phyloP scores from a whole-genome alignment of 2,797 vertebrate genomes.

The Chiloscyllium punctatum region DNA sequence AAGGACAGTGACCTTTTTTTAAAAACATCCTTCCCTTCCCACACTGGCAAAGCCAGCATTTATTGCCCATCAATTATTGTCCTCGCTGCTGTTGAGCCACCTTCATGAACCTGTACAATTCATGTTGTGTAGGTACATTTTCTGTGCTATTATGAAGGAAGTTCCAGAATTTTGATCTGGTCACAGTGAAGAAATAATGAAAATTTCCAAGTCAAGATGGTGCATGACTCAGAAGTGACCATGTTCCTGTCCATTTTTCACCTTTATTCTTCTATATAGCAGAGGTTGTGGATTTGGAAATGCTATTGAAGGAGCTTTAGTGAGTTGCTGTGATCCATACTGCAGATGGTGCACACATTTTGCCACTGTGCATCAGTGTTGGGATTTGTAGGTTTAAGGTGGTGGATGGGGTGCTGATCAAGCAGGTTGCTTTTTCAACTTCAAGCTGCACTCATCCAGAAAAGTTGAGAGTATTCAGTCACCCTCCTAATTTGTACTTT shows the following conservation, averaged over 20 bases:
- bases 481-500: background rate
- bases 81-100: background rate
- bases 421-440: too few relatives aligned
- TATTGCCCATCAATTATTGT: too few relatives aligned
- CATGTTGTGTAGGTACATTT: background rate
- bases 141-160: background rate
- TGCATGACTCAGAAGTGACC: background rate
- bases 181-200: background rate
- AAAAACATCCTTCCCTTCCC: background rate
- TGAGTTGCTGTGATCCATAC: background rate
- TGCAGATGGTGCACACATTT: background rate
- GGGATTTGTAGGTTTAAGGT: too few relatives aligned
- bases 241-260: background rate
- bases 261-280: background rate
- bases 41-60: too few relatives aligned
- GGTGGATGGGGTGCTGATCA: background rate
- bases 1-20: background rate
- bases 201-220: background rate
- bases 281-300: background rate
- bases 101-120: background rate
- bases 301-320: background rate
- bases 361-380: background rate
- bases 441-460: too few relatives aligned
- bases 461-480: background rate
- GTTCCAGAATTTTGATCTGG: background rate